phyloP scores from a whole-genome alignment of 2,113 vertebrate species.

The Prionailurus bengalensis region DNA sequence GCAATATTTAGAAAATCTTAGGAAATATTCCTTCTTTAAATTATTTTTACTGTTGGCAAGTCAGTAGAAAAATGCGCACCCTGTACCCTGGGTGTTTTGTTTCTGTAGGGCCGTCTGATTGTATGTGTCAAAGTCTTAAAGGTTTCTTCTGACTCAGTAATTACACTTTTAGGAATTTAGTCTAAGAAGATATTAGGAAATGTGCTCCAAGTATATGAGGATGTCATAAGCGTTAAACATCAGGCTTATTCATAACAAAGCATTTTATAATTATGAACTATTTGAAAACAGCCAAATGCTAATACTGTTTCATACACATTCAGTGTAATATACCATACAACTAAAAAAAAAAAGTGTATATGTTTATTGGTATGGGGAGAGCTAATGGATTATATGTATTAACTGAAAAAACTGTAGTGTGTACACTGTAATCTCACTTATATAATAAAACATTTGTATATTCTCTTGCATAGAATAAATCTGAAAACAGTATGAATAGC shows the following conservation, averaged over 20 bases:
- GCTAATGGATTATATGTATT: background rate
- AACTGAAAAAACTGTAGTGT: background rate
- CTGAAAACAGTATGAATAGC: background rate
- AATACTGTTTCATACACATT: background rate
- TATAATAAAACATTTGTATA: background rate
- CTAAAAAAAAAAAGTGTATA: background rate
- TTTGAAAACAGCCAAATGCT: background rate
- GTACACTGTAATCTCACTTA: background rate
- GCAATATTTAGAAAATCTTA: background rate
- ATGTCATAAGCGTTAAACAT: background rate
- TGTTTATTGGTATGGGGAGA: background rate
- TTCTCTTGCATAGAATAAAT: background rate
- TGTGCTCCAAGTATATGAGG: background rate
- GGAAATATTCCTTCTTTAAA: background rate
- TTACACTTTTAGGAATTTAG: background rate
- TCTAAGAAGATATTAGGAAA: conserved; percentile 43
- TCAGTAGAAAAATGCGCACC: background rate
- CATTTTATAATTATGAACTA: conserved; percentile 29
- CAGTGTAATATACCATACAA: background rate
- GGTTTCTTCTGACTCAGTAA: background rate
- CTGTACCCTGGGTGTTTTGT: background rate
- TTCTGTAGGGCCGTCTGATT: background rate
- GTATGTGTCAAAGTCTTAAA: background rate
- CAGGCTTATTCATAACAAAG: background rate
- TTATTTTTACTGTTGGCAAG: background rate